Evolutionary conservation across 2,888 invertebrate species (phyloP).

Genomic region (Tenodera sinensis): DNA sequence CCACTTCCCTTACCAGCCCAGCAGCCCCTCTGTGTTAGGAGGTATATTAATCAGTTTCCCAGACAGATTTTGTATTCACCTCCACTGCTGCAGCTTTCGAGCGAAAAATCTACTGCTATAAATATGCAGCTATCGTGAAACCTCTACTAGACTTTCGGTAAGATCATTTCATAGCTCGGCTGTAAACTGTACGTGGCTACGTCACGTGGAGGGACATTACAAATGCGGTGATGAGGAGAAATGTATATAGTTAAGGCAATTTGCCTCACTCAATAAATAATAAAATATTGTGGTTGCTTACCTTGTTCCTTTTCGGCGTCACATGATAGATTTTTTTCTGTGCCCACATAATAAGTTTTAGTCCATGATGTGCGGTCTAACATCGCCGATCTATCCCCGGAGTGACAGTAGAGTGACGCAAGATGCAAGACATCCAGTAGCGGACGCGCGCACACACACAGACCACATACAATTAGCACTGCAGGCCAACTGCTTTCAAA

Average conservation of each 20-base stretch:
- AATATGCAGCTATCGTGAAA: no score
- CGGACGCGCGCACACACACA: no score
- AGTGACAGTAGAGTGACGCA: neutral
- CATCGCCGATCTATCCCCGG: neutral
- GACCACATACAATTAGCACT: neutral
- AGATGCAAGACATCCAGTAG: neutral
- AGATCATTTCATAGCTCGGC: no score
- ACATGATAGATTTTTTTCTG: slow-evolving; percentile 21
- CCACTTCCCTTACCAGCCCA: neutral
- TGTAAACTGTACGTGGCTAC: no score
- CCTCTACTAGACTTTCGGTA: no score
- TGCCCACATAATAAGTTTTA: neutral
- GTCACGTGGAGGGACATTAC: no score
- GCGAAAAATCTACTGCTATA: neutral
- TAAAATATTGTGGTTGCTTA: neutral
- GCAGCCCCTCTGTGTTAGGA: neutral
- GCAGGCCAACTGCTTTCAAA: neutral
- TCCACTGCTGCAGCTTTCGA: neutral
- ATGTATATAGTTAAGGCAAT: no score
- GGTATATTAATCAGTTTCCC: neutral
- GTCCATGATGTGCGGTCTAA: neutral
- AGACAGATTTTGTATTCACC: neutral
- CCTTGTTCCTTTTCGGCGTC: slow-evolving; percentile 20
- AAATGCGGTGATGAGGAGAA: no score
- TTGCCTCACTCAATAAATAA: no score